Conservation (phyloP, 2,113 vertebrate species). For the Alethe castanea region DNA sequence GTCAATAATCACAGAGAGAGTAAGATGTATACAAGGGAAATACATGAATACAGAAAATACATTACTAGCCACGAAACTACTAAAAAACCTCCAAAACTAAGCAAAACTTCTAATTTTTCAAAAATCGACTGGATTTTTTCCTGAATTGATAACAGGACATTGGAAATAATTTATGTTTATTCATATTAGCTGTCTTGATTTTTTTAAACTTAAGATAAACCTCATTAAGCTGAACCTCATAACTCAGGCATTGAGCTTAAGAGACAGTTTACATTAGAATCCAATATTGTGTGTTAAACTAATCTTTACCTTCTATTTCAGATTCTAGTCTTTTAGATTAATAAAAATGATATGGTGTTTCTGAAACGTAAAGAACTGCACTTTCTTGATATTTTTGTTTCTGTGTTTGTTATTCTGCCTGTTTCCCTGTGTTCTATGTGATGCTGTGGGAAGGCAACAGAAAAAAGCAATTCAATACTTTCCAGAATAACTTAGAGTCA, state of each 20-base stretch:
- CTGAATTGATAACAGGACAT: not conserved
- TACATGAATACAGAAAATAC: not conserved
- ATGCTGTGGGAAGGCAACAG: not conserved
- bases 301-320: not conserved
- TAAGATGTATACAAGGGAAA: not conserved
- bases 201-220: not conserved
- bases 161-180: not conserved
- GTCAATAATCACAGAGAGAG: not conserved
- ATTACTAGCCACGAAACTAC: not conserved
- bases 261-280: not conserved
- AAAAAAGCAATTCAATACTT: not conserved
- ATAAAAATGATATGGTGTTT: not conserved
- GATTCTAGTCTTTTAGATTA: not conserved
- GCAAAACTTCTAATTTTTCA: not conserved
- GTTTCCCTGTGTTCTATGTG: not conserved
- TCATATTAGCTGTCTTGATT: not conserved
- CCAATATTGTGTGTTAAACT: not conserved
- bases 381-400: not conserved
- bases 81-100: not conserved
- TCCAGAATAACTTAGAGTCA: not conserved
- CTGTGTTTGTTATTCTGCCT: not conserved
- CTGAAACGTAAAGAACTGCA: not conserved
- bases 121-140: not conserved
- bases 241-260: not conserved
- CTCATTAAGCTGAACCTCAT: not conserved